Base-by-base conservation (phyloP, 30 jellyfish, hydroid and myxozoan species). In the Aurelia coerulea region DNA sequence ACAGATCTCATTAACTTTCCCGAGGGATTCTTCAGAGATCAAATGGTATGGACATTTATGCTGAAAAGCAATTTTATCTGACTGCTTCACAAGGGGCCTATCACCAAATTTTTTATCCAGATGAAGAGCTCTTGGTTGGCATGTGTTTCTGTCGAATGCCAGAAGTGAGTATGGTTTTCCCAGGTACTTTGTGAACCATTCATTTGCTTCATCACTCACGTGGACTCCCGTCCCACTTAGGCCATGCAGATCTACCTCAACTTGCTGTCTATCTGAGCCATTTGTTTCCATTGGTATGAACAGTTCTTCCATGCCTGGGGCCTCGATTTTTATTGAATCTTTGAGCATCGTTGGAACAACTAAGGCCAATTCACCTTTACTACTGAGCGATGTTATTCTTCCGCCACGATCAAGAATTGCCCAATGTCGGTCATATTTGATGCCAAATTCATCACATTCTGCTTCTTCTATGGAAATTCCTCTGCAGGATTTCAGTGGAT, bases 171-270 rank as follows among this genome's bases (percentile, higher is more conserved):
- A 76, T 16, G 74, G 88, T 73, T 69, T 87, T 69, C 87, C 87
- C 1, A 88, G 69, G 50, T 78, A 88, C 62, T 68, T 79, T 29
- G 91, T 68, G 49, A 88, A 65, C 91, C 96, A 88, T 18, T 78
- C 79, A 72, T 88, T 91, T 7, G 92, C 96, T 59, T 80, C 84
- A 12, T 58, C 73, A 41, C 91, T 74, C 39, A 88, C 96, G 62
- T 29, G 89, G 31, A 60, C 63, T 17, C 92, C 96, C 4, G 67
- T 51, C 6, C 96, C 96, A 2, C 12, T 58, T 53, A 88, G 34
- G 33, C 91, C 96, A 35, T 39, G 71, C 12, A 79, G 13, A 12
- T 49, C 62, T 31, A 70, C 83, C 10, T 68, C 84, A 12, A 75
- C 88, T 31, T 62, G 56, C 53, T 74, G 69, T 29, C 42, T 10